A percentile compares a stretch with the other conserved stretches of the same genome.
These are phyloP conservation scores for Trichonephila inaurata DNA, from an alignment of 1,140 invertebrate genomes.

Conservation along the genomic window DNA sequence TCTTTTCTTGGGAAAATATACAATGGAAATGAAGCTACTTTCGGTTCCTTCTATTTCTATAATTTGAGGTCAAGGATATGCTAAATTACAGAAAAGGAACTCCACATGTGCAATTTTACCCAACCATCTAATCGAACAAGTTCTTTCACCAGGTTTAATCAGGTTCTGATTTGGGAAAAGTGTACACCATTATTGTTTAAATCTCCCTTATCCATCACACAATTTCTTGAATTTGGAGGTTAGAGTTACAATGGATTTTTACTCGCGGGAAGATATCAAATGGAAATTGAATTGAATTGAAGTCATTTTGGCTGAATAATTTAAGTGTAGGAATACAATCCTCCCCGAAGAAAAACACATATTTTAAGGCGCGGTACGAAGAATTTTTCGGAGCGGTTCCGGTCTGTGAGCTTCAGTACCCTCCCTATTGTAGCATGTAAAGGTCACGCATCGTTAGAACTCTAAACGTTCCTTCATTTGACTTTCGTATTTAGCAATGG, in stretches of 20 bases:
- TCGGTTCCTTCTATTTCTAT: too few species aligned
- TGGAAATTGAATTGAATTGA: conserved; percentile 1
- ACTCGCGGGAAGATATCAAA: neutral
- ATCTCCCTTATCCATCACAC: neutral
- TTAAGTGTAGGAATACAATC: neutral
- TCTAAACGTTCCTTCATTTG: neutral
- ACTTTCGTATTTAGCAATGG: conserved; percentile 41
- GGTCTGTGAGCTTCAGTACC: conserved; percentile 11
- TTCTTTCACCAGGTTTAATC: too few species aligned
- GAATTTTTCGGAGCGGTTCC: conserved; percentile 7
- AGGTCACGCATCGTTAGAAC: conserved; percentile 44
- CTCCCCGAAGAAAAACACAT: conserved; percentile 25
- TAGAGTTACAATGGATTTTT: neutral
- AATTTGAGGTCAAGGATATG: too few species aligned
- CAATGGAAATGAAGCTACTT: too few species aligned
- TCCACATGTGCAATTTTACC: too few species aligned
- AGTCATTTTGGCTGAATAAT: conserved; percentile 5
- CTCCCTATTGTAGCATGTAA: neutral
- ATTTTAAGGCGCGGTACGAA: conserved; percentile 39
- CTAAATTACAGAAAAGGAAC: too few species aligned
- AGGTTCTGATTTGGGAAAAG: too few species aligned
- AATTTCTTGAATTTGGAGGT: neutral
- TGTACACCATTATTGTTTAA: too few species aligned
- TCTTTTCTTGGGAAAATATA: too few species aligned
- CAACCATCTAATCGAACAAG: too few species aligned